Conservation (phyloP, 37 sponge, comb jelly and placozoan species). For the Beroe forskalii region DNA sequence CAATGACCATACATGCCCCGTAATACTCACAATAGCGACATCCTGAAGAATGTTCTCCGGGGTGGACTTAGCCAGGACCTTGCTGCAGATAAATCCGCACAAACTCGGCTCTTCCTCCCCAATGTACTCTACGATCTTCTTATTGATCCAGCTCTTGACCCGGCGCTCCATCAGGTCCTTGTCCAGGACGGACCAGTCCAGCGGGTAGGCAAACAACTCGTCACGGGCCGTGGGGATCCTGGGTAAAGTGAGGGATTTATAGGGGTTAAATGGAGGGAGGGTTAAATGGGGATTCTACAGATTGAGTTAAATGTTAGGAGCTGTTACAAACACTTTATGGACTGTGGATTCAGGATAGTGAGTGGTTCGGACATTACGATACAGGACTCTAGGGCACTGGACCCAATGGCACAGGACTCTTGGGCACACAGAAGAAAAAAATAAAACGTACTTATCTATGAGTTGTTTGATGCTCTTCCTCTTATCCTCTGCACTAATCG, state of each 20-base stretch:
- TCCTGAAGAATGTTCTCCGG: slow-evolving; percentile 59
- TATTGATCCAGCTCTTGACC: slow-evolving; percentile 92
- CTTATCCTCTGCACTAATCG: slow-evolving; percentile 77
- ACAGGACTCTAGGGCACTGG: too few species aligned
- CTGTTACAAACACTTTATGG: too few species aligned
- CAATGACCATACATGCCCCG: too few species aligned
- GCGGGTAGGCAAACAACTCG: slow-evolving; percentile 85
- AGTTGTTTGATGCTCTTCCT: slow-evolving; percentile 85
- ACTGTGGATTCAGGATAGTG: too few species aligned
- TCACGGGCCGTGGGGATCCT: slow-evolving; percentile 90
- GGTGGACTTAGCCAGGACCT: slow-evolving; percentile 69
- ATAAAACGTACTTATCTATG: slow-evolving; percentile 68
- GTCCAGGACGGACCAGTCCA: slow-evolving; percentile 91
- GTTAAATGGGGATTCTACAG: background rate
- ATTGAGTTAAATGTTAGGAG: too few species aligned
- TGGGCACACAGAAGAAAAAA: too few species aligned
- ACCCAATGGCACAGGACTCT: too few species aligned
- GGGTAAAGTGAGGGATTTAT: background rate
- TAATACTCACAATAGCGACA: slow-evolving; percentile 50
- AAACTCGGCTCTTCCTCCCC: slow-evolving; percentile 93
- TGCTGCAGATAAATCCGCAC: slow-evolving; percentile 91
- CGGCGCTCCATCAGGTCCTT: slow-evolving; percentile 87
- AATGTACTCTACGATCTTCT: slow-evolving; percentile 97
- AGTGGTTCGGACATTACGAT: too few species aligned
- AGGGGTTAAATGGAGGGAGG: background rate